Evolutionary conservation across 2,888 invertebrate species (phyloP).

Genomic region (Teinopalpus imperialis): DNA sequence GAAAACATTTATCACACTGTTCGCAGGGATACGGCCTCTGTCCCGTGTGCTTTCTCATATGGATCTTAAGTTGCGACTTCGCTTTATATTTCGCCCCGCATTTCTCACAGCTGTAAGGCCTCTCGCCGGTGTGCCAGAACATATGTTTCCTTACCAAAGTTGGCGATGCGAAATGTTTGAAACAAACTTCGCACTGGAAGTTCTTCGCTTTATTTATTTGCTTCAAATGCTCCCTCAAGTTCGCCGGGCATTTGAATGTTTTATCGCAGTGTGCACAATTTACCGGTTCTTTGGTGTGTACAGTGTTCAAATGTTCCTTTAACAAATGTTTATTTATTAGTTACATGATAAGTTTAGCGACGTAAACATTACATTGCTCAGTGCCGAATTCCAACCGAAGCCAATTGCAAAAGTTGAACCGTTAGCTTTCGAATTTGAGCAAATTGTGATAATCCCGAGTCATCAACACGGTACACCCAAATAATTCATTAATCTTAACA

Average conservation of each 20-base stretch:
- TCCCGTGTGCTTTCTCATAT: slow-evolving; percentile 41
- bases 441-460: too few relatives aligned
- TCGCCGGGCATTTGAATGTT: slow-evolving; percentile 42
- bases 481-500: too few relatives aligned
- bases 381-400: too few relatives aligned
- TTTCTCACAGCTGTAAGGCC: slow-evolving; percentile 44
- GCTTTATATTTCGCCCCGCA: slow-evolving; percentile 49
- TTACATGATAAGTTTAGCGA: not conserved
- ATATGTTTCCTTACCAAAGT: slow-evolving; percentile 42
- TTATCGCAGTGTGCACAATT: slow-evolving; percentile 50
- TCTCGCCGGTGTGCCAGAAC: slow-evolving; percentile 47
- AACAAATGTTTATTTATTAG: slow-evolving; percentile 23
- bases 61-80: slow-evolving; percentile 42
- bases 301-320: slow-evolving; percentile 36
- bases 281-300: slow-evolving; percentile 34
- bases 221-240: slow-evolving; percentile 40
- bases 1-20: slow-evolving; percentile 34
- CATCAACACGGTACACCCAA: too few relatives aligned
- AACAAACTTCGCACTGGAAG: slow-evolving; percentile 46
- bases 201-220: slow-evolving; percentile 35
- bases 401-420: too few relatives aligned
- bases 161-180: slow-evolving; percentile 37
- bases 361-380: too few relatives aligned
- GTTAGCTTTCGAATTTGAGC: too few relatives aligned
- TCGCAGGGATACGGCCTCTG: slow-evolving; percentile 36